phyloP scores from a whole-genome alignment of 2,113 vertebrate species.

The Solenodon paradoxus region DNA sequence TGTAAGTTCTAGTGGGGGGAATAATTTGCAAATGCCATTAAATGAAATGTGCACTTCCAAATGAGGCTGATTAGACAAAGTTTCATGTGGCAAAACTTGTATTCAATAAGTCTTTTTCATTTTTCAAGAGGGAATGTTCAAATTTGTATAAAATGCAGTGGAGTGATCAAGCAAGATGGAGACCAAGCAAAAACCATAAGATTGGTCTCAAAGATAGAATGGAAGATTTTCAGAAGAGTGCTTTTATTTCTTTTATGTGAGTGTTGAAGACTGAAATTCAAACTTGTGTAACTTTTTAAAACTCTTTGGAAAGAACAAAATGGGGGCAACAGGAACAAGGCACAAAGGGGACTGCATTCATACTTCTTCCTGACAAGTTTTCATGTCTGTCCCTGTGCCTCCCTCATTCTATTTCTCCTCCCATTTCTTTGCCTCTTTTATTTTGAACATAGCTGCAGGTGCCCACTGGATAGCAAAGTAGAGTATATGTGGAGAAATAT shows the following conservation, averaged over 20 bases:
- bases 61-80: slow-evolving; percentile 54
- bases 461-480: background rate
- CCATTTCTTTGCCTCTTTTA: background rate
- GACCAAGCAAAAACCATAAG: background rate
- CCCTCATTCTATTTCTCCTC: background rate
- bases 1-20: slow-evolving; percentile 4
- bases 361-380: background rate
- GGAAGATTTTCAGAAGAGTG: background rate
- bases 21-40: slow-evolving; percentile 58
- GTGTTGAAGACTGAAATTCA: background rate
- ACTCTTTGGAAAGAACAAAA: background rate
- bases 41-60: slow-evolving; percentile 63
- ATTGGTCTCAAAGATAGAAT: background rate
- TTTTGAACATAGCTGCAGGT: background rate
- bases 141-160: background rate
- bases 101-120: slow-evolving; percentile 15
- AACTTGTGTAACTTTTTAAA: slow-evolving; percentile 32
- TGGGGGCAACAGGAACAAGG: background rate
- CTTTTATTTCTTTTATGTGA: slow-evolving; percentile 4
- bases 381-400: background rate
- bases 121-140: slow-evolving; percentile 36
- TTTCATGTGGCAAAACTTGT: slow-evolving; percentile 54
- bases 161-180: background rate
- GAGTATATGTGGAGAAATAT: background rate
- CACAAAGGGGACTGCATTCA: background rate